Conservation (phyloP, 2,888 invertebrate genomes). For the Actias luna region DNA sequence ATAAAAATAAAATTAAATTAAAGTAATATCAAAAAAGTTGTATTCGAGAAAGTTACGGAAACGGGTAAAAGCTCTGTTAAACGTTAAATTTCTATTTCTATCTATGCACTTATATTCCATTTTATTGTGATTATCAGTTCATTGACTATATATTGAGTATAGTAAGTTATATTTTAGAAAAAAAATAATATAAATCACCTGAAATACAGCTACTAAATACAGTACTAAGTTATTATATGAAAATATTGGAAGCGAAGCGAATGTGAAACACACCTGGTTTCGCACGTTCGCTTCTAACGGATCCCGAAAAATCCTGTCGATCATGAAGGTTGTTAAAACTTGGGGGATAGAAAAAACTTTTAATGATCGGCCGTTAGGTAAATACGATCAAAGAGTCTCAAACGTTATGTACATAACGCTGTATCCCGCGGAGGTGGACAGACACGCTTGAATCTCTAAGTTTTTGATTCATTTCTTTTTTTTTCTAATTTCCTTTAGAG, state of each 20-base stretch:
- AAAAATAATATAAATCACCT: no score
- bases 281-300: not conserved
- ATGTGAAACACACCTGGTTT: not conserved
- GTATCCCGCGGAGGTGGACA: not conserved
- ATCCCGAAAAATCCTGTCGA: slow-evolving; percentile 33
- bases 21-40: no score
- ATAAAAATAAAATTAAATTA: no score
- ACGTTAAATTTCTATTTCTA: no score
- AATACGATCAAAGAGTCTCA: slow-evolving; percentile 37
- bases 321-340: slow-evolving; percentile 60
- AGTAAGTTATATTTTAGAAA: no score
- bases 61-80: no score
- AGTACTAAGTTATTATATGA: not conserved
- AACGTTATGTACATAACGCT: not conserved
- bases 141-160: no score
- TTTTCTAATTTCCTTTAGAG: not conserved
- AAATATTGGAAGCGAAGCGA: not conserved
- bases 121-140: no score
- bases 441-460: not conserved
- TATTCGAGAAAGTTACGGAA: no score
- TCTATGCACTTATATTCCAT: no score
- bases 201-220: no score
- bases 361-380: slow-evolving; percentile 45
- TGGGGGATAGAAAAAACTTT: slow-evolving; percentile 51
- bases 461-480: not conserved